Evolutionary conservation across 2,113 vertebrate species (phyloP), one percentile per base, ranked within the genome.

Genomic region (Piaya cayana): DNA sequence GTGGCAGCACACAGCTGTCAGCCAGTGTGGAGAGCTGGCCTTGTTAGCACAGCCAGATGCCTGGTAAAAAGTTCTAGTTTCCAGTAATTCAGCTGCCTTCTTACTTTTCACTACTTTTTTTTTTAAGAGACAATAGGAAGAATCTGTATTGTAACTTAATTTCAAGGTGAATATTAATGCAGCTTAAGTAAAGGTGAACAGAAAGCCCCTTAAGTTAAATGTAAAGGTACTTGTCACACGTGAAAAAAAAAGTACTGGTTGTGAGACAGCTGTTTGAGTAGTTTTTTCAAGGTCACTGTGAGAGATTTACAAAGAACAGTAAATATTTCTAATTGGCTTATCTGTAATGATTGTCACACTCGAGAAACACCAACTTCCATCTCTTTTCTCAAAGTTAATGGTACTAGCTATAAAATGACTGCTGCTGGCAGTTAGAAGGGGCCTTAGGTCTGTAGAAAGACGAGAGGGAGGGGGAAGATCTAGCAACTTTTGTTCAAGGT

Each of bases 151-250:
- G 64, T 52, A 52, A 62, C 74, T 90, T 82, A 45, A 18, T 80
- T 92, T 83, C 64, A 72, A 82, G 64, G 68, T 92, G 64, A 74
- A 92, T 90, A 94, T 77, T 77, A 86, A 86, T 45, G 67, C 79
- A 92, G 55, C 34, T 82, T 74, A 39, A 60, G 49, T 88, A 92
- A 69, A 85, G n/a, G 30, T 59, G 83, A 80, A 79, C 23, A 63
- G 26, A 74, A 62, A 42, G 12, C 15, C 26, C 6, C 23, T 49
- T 52, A 30, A 72, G 34, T 58, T 37, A 53, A 42, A 83, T 32
- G 21, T 43, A 55, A 29, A 76, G 16, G 39, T 69, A 25, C 37
- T 79, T 60, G 22, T 78, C 71, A 42, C 8, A 67, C 34, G 21
- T 1, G 0, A 10, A 9, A 30, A 71, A 30, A 71, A 85, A 62